A percentile compares a stretch with the other conserved stretches of the same genome.
Conservation (phyloP, 2,888 invertebrate genomes). For the Iphiclides podalirius region DNA sequence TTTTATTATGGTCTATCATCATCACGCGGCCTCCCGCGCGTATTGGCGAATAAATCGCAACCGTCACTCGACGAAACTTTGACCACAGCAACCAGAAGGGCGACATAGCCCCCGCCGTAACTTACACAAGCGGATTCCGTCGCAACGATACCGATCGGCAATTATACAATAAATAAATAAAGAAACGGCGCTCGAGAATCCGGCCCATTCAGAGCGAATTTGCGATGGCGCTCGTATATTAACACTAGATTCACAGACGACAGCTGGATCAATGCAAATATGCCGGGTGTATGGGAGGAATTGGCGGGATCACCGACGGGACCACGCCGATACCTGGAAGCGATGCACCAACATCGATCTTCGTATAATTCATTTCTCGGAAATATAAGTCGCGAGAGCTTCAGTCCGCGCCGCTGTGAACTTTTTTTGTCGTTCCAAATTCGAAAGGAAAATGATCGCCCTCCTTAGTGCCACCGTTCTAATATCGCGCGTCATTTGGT, state of each 20-base stretch:
- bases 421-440: background rate
- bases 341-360: slow-evolving; percentile 34
- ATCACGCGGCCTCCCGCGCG: no score
- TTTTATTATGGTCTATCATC: no score
- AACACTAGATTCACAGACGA: slow-evolving; percentile 43
- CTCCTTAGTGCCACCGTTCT: slow-evolving; percentile 5
- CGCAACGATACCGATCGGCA: slow-evolving; percentile 13
- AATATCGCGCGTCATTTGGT: slow-evolving; percentile 2
- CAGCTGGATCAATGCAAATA: slow-evolving; percentile 23
- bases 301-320: slow-evolving; percentile 15
- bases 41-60: no score
- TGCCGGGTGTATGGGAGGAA: no score
- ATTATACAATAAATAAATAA: slow-evolving; percentile 21
- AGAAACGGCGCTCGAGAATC: background rate
- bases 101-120: slow-evolving; percentile 8
- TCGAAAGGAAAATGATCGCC: slow-evolving; percentile 8
- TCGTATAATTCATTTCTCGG: slow-evolving; percentile 34
- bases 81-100: background rate
- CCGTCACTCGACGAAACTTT: no score
- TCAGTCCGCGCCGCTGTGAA: background rate
- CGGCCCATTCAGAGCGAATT: slow-evolving; percentile 1
- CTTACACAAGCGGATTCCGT: slow-evolving; percentile 13
- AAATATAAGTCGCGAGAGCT: slow-evolving; percentile 24
- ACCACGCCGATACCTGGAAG: slow-evolving; percentile 32
- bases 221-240: slow-evolving; percentile 30